Evolutionary conservation across 2,113 vertebrate genomes (phyloP).

Genomic region (Cyanoramphus novaezelandiae): DNA sequence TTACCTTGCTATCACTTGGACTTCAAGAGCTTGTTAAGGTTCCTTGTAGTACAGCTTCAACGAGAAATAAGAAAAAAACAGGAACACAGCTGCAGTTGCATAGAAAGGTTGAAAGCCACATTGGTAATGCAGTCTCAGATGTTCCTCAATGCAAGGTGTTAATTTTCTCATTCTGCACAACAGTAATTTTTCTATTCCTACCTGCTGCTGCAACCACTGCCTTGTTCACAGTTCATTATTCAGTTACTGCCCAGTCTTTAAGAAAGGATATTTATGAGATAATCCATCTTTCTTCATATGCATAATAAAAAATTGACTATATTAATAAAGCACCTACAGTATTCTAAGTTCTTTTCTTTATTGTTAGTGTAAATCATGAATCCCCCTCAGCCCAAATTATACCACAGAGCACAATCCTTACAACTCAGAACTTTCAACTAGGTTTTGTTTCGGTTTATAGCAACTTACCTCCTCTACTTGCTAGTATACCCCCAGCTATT

Average conservation of each 20-base stretch:
- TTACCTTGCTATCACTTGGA: neutral
- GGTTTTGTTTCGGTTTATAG: neutral
- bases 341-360: neutral
- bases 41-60: neutral
- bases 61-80: neutral
- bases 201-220: neutral
- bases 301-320: neutral
- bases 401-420: neutral
- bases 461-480: neutral
- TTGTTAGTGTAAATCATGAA: neutral
- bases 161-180: neutral
- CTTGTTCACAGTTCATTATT: neutral
- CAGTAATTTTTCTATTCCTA: neutral
- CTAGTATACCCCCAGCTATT: neutral
- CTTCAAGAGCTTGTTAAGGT: neutral
- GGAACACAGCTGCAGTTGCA: neutral
- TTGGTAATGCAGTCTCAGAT: neutral
- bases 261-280: slow-evolving; percentile 5
- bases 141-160: neutral
- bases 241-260: neutral
- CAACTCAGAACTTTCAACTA: neutral
- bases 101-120: neutral
- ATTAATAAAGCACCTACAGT: neutral
- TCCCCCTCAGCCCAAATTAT: neutral
- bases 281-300: neutral